Conservation (phyloP, 2,888 invertebrate species). For the Cephonodes hylas region DNA sequence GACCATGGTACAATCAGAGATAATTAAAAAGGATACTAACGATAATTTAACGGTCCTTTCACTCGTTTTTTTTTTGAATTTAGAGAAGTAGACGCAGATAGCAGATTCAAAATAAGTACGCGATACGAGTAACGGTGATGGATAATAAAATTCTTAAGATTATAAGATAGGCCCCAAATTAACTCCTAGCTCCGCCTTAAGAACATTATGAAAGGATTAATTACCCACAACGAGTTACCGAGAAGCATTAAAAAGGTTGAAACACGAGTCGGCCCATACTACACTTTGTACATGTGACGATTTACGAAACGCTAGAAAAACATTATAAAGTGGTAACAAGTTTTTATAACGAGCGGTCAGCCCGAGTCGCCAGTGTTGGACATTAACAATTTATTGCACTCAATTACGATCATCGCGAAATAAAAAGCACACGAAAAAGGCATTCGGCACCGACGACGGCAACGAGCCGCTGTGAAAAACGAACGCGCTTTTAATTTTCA, state of each 20-base stretch:
- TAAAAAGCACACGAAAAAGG: conserved; percentile 57
- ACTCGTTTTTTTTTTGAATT: not conserved
- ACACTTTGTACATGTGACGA: conserved; percentile 53
- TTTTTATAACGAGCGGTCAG: conserved; percentile 61
- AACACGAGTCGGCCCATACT: conserved; percentile 34
- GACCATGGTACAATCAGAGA: conserved; percentile 29
- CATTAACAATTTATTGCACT: conserved; percentile 73
- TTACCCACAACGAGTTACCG: conserved; percentile 54
- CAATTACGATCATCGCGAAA: conserved; percentile 75
- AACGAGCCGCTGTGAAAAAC: conserved; percentile 65
- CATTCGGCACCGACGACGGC: conserved; percentile 66
- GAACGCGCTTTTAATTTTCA: conserved; percentile 67
- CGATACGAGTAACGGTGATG: not conserved
- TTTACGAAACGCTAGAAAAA: conserved; percentile 56
- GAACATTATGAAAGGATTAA: conserved; percentile 64
- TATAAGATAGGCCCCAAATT: conserved; percentile 16
- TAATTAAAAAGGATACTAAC: not conserved
- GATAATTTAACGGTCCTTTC: not conserved
- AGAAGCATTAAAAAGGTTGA: conserved; percentile 63
- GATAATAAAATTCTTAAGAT: conserved; percentile 4
- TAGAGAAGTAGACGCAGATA: not conserved
- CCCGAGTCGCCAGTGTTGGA: conserved; percentile 54
- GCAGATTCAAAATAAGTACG: conserved; percentile 17
- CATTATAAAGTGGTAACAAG: conserved; percentile 57
- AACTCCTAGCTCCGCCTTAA: conserved; percentile 1